Evolutionary conservation across 2,797 vertebrate species (phyloP).

Genomic region (Chelon labrosus): DNA sequence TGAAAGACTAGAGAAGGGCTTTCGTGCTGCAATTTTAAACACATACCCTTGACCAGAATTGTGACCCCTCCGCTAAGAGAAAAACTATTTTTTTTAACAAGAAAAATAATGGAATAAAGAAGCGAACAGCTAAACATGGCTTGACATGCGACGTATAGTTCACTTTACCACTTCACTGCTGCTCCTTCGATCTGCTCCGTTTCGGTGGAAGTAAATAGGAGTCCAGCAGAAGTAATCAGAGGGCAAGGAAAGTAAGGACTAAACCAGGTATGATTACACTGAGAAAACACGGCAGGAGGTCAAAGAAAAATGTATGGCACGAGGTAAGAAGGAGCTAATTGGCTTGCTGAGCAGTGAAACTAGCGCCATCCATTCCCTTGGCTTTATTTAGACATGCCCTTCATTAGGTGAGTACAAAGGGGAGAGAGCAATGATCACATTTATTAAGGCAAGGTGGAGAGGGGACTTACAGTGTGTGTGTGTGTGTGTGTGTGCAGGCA

Average conservation of each 20-base stretch:
- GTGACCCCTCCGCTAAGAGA: neutral
- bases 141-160: neutral
- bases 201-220: constrained; percentile 27
- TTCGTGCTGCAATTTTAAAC: constrained; percentile 24
- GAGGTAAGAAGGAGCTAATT: constrained; percentile 71
- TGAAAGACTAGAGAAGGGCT: constrained; percentile 18
- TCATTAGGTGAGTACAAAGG: constrained; percentile 68
- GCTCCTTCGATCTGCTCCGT: constrained; percentile 10
- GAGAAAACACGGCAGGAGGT: constrained; percentile 54
- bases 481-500: constrained; percentile 6
- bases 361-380: constrained; percentile 54
- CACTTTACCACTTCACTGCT: neutral
- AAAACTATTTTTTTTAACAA: neutral
- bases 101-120: neutral
- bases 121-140: neutral
- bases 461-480: neutral
- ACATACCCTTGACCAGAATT: neutral
- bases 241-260: constrained; percentile 9
- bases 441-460: constrained; percentile 38
- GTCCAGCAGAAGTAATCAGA: constrained; percentile 9
- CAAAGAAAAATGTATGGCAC: constrained; percentile 53
- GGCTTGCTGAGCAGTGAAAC: constrained; percentile 60
- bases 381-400: constrained; percentile 77
- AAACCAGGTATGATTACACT: constrained; percentile 46
- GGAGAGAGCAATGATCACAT: constrained; percentile 63